Evolutionary conservation across 2,113 vertebrate genomes (phyloP).

Genomic region (Mesitornis unicolor): DNA sequence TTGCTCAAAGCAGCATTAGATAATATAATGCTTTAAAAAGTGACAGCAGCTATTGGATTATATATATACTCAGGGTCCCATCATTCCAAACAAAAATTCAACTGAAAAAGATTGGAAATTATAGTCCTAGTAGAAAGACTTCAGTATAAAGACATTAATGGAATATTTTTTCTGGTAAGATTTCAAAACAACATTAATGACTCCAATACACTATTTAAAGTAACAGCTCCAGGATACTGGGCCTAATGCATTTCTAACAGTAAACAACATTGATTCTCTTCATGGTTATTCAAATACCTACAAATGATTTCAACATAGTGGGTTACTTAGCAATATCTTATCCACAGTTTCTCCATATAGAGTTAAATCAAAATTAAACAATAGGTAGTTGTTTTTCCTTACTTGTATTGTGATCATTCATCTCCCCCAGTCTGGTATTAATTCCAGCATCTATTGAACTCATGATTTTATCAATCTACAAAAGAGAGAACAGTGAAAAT

Average conservation of each 20-base stretch:
- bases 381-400: slow-evolving; percentile 41
- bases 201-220: slow-evolving; percentile 12
- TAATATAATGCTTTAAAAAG: neutral
- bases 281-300: slow-evolving; percentile 12
- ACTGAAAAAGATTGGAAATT: neutral
- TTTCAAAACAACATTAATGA: slow-evolving; percentile 29
- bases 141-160: neutral
- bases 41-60: neutral
- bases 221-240: slow-evolving; percentile 17
- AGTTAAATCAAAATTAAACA: neutral
- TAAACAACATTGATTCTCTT: slow-evolving; percentile 16
- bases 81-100: neutral
- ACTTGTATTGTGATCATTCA: slow-evolving; percentile 82
- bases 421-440: slow-evolving; percentile 82
- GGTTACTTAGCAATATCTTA: neutral
- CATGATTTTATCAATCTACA: slow-evolving; percentile 98
- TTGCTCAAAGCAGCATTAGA: neutral
- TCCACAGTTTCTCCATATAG: neutral
- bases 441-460: slow-evolving; percentile 94
- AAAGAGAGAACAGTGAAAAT: slow-evolving; percentile 44
- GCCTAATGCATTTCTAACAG: neutral
- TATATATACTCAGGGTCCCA: neutral
- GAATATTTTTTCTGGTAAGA: slow-evolving; percentile 1
- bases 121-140: neutral
- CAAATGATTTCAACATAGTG: neutral